These are phyloP conservation scores for Pseudocheirus occidentalis DNA, from an alignment of 2,797 vertebrate genomes.

Conservation along the genomic window DNA sequence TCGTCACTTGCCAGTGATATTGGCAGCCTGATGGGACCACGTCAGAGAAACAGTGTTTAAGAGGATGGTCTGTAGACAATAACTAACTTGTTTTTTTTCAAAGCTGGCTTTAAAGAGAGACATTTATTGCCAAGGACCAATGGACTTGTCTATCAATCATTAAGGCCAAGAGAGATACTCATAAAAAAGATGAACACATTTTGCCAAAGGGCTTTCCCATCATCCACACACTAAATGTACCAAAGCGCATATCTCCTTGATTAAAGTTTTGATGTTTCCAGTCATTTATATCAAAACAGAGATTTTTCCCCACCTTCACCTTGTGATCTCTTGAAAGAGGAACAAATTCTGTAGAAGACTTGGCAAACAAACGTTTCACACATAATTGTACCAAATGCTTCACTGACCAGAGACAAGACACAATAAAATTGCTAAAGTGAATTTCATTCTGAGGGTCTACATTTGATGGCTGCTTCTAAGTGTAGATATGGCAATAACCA, in stretches of 20 bases:
- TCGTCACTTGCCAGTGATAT: background rate
- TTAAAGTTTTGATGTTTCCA: background rate
- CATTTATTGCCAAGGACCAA: background rate
- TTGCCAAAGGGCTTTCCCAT: background rate
- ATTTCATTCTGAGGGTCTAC: background rate
- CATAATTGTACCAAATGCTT: background rate
- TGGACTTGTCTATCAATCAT: background rate
- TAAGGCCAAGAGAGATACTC: background rate
- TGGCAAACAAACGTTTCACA: accelerated
- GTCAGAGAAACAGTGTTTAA: accelerated
- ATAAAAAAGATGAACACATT: background rate
- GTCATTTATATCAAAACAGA: background rate
- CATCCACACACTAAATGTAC: accelerated
- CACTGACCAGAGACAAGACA: background rate
- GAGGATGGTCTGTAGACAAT: background rate
- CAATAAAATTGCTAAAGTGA: accelerated
- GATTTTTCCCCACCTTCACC: background rate
- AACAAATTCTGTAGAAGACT: accelerated
- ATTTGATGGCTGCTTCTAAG: background rate
- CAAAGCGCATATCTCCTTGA: background rate
- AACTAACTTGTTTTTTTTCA: background rate
- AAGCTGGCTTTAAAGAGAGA: background rate
- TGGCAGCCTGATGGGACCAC: accelerated
- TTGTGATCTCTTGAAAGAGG: background rate
- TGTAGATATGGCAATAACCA: accelerated